Conservation (phyloP, 53 echinoderm and acorn worm genomes). For the Holothuria leucospilota region DNA sequence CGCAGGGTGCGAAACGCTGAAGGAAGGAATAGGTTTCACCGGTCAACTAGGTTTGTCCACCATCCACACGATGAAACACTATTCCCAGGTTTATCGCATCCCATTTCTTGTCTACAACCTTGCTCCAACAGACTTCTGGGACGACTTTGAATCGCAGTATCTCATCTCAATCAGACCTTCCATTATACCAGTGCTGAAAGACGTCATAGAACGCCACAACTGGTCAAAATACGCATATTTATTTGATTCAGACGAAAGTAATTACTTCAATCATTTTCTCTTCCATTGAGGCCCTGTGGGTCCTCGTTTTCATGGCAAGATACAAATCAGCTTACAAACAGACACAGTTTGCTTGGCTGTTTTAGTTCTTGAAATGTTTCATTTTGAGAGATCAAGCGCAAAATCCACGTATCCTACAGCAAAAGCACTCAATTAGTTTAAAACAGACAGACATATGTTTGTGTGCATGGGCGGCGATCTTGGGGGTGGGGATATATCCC, state of each 20-base stretch:
- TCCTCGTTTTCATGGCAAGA: too few relatives aligned
- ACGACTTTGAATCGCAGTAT: constrained; percentile 70
- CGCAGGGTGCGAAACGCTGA: neutral
- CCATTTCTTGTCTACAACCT: constrained; percentile 23
- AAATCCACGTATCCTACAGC: too few relatives aligned
- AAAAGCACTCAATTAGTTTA: too few relatives aligned
- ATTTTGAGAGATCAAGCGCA: too few relatives aligned
- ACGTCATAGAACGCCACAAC: constrained; percentile 59
- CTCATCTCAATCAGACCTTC: constrained; percentile 76
- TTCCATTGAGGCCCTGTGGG: too few relatives aligned
- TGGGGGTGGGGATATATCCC: too few relatives aligned
- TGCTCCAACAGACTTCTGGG: constrained; percentile 69
- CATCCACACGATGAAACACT: constrained; percentile 20
- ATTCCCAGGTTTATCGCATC: neutral
- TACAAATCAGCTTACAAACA: too few relatives aligned
- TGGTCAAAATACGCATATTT: constrained; percentile 75
- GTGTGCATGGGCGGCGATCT: too few relatives aligned
- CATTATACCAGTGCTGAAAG: constrained; percentile 66
- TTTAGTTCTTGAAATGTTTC: too few relatives aligned
- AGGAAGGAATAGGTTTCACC: neutral
- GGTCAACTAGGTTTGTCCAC: constrained; percentile 33
- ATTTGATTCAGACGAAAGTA: constrained; percentile 78
- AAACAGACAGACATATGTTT: too few relatives aligned
- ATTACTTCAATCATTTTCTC: neutral
- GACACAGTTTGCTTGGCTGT: too few relatives aligned